These are phyloP conservation scores for Caenorhabditis macrosperma DNA, from an alignment of 2,888 invertebrate species.

Conservation along the genomic window DNA sequence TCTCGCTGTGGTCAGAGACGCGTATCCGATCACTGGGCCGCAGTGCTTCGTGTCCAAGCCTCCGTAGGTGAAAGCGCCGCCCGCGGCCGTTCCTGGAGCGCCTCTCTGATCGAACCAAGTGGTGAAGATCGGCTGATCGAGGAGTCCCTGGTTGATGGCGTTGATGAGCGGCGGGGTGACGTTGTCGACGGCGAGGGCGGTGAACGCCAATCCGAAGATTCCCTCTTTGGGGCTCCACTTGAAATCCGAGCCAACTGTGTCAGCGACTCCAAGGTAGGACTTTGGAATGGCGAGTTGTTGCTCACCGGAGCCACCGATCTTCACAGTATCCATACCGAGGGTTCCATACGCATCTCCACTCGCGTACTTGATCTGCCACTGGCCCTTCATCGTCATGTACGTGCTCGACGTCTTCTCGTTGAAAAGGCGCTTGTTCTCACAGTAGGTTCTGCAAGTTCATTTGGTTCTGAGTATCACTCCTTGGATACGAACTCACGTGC, in stretches of 20 bases:
- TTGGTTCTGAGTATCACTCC: not conserved
- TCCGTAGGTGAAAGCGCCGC: slow-evolving; percentile 70
- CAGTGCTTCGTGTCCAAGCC: slow-evolving; percentile 65
- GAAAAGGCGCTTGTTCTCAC: slow-evolving; percentile 87
- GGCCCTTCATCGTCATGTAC: slow-evolving; percentile 82
- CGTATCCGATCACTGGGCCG: slow-evolving; percentile 62
- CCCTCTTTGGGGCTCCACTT: slow-evolving; percentile 68
- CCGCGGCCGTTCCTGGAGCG: slow-evolving; percentile 48
- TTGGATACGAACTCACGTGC: slow-evolving; percentile 60
- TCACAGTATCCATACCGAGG: slow-evolving; percentile 81
- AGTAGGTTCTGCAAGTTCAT: slow-evolving; percentile 42
- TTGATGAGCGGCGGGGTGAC: slow-evolving; percentile 63
- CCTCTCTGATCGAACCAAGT: slow-evolving; percentile 64
- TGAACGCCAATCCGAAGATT: slow-evolving; percentile 63
- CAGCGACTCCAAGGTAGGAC: slow-evolving; percentile 72
- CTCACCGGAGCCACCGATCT: slow-evolving; percentile 63
- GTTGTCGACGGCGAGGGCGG: slow-evolving; percentile 61
- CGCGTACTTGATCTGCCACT: slow-evolving; percentile 81
- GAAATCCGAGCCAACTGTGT: slow-evolving; percentile 67
- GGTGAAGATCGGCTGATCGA: slow-evolving; percentile 67
- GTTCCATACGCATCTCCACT: slow-evolving; percentile 82
- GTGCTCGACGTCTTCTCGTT: slow-evolving; percentile 89
- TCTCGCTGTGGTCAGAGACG: slow-evolving; percentile 26
- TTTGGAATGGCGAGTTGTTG: slow-evolving; percentile 69
- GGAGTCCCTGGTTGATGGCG: slow-evolving; percentile 63